A percentile compares a stretch with the other conserved stretches of the same genome.
phyloP scores from a whole-genome alignment of 2,888 invertebrate genomes.

The Platycheirus rosarum region DNA sequence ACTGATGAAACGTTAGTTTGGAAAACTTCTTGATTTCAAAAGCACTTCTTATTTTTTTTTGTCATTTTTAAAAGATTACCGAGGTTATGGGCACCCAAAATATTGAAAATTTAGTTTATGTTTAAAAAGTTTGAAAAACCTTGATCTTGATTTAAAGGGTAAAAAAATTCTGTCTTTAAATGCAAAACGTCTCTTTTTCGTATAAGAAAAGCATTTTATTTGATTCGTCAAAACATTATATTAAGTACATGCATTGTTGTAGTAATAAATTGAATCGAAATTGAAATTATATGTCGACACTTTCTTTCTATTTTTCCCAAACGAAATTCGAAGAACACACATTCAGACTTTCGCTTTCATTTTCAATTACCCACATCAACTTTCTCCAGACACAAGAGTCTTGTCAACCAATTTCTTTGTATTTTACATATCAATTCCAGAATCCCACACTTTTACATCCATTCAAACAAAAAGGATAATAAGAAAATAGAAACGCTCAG shows the following conservation, averaged over 20 bases:
- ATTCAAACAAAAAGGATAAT: neutral
- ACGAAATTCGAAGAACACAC: neutral
- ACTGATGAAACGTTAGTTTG: too few species aligned
- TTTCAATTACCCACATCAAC: slow-evolving; percentile 44
- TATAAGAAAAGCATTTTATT: too few species aligned
- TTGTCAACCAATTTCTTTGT: slow-evolving; percentile 38
- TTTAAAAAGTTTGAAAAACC: too few species aligned
- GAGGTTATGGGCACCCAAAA: too few species aligned
- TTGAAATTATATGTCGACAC: slow-evolving; percentile 10
- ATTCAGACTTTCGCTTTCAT: slow-evolving; percentile 16
- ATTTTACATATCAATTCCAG: slow-evolving; percentile 43
- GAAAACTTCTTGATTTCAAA: too few species aligned
- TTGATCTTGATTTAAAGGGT: too few species aligned
- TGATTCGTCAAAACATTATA: too few species aligned
- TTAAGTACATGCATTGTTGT: slow-evolving; percentile 10
- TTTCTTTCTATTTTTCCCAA: neutral
- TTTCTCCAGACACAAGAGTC: slow-evolving; percentile 2
- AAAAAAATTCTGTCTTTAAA: too few species aligned
- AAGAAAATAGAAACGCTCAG: neutral
- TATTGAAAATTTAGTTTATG: too few species aligned
- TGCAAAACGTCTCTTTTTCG: too few species aligned
- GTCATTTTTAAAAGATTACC: too few species aligned
- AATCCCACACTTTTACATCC: slow-evolving; percentile 14
- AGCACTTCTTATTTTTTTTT: too few species aligned
- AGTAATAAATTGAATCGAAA: slow-evolving; percentile 2